Evolutionary conservation across 2,888 invertebrate genomes (phyloP).

Genomic region (Lepidonotus clava): DNA sequence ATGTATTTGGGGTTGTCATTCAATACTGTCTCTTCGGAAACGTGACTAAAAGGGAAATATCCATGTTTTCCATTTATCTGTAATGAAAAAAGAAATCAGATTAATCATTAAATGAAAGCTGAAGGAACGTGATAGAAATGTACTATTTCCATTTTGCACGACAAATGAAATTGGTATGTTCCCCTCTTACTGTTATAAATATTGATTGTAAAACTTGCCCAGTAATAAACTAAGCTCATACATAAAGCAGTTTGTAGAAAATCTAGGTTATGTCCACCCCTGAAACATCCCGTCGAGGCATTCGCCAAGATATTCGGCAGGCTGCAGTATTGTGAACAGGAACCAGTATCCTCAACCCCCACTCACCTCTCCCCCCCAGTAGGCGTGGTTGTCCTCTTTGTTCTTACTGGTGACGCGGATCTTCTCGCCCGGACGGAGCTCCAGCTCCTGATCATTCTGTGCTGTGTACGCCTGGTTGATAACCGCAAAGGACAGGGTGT

Average conservation of each 20-base stretch:
- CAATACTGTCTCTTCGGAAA: not conserved
- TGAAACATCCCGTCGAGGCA: too few species aligned
- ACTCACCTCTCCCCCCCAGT: slow-evolving; percentile 42
- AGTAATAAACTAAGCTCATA: too few species aligned
- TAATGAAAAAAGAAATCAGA: not conserved
- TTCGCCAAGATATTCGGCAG: too few species aligned
- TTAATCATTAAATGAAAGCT: not conserved
- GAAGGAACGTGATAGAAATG: too few species aligned
- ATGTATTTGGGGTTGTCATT: not conserved
- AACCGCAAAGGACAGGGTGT: slow-evolving; percentile 1
- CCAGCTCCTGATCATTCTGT: not conserved
- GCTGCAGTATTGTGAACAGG: too few species aligned
- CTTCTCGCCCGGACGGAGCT: not conserved
- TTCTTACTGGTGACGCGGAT: slow-evolving; percentile 17
- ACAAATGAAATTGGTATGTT: too few species aligned
- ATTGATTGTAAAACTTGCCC: too few species aligned
- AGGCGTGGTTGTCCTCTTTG: not conserved
- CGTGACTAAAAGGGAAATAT: slow-evolving; percentile 22
- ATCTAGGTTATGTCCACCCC: too few species aligned
- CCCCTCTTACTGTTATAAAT: too few species aligned
- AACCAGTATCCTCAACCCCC: too few species aligned
- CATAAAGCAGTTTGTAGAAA: too few species aligned
- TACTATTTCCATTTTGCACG: too few species aligned
- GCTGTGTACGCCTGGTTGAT: not conserved
- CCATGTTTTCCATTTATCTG: slow-evolving; percentile 34